These are phyloP conservation scores for Lanius collurio DNA, from an alignment of 2,113 vertebrate genomes.

Conservation along the genomic window DNA sequence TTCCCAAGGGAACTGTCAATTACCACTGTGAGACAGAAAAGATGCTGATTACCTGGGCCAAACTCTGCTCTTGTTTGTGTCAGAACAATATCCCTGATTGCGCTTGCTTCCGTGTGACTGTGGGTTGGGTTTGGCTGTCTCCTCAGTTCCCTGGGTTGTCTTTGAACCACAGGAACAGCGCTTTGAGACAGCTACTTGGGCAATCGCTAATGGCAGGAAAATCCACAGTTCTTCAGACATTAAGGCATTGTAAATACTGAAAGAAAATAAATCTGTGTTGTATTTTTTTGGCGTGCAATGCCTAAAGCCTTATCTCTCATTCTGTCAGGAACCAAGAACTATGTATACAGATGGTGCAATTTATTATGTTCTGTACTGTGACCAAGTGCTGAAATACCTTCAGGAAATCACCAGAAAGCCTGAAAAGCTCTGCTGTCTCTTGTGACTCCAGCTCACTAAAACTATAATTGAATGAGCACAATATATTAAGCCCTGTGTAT, in stretches of 20 bases:
- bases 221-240: slow-evolving; percentile 42
- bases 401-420: slow-evolving; percentile 60
- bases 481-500: slow-evolving; percentile 29
- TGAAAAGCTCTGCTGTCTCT: slow-evolving; percentile 52
- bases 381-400: slow-evolving; percentile 65
- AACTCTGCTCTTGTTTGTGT: neutral
- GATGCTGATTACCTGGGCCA: slow-evolving; percentile 10
- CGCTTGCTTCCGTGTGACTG: neutral
- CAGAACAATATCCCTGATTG: neutral
- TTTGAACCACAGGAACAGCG: neutral
- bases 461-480: slow-evolving; percentile 54
- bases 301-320: slow-evolving; percentile 57
- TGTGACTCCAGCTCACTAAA: slow-evolving; percentile 52
- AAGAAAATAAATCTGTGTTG: slow-evolving; percentile 51
- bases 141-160: neutral
- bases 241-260: slow-evolving; percentile 51
- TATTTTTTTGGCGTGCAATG: slow-evolving; percentile 33
- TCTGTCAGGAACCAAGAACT: slow-evolving; percentile 55
- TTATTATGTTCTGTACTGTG: slow-evolving; percentile 45
- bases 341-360: slow-evolving; percentile 36
- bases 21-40: neutral
- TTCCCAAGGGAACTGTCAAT: neutral
- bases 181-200: neutral
- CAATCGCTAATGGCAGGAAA: slow-evolving; percentile 43
- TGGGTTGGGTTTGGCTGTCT: neutral